These are phyloP conservation scores for Myodes glareolus DNA, from an alignment of 2,113 vertebrate species.

Conservation along the genomic window DNA sequence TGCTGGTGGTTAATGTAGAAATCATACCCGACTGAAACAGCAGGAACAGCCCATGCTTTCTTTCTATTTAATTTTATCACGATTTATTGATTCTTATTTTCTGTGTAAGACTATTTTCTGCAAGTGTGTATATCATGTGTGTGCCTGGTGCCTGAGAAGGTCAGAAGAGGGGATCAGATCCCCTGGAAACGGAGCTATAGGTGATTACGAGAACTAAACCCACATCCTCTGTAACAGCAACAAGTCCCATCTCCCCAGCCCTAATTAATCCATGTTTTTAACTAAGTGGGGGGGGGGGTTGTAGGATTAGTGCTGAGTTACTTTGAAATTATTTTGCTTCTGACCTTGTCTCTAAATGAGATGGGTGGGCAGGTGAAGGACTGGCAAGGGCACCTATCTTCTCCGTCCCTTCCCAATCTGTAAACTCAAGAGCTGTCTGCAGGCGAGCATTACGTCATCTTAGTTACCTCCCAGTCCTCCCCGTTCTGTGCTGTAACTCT, in stretches of 20 bases:
- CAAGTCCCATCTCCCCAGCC: background rate
- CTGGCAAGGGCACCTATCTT: background rate
- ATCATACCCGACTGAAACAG: background rate
- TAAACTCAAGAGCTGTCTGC: background rate
- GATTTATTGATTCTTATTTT: background rate
- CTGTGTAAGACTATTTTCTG: background rate
- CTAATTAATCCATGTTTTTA: background rate
- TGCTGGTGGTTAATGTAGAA: background rate
- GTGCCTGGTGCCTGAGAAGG: background rate
- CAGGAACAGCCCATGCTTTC: too few relatives aligned
- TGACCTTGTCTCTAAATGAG: background rate
- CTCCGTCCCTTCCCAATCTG: background rate
- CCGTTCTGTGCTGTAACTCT: background rate
- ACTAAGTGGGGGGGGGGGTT: background rate
- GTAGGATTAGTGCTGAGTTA: background rate
- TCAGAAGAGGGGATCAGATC: background rate
- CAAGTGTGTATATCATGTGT: background rate
- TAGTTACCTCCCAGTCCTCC: background rate
- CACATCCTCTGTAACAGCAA: background rate
- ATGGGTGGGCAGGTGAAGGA: background rate
- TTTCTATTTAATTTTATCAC: background rate
- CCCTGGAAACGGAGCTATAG: background rate
- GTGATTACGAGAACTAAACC: background rate
- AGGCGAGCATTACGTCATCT: background rate
- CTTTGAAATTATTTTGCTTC: background rate